Evolutionary conservation across 2,888 invertebrate genomes (phyloP), one percentile per base, ranked within the genome.

Genomic region (Molanna angustata): DNA sequence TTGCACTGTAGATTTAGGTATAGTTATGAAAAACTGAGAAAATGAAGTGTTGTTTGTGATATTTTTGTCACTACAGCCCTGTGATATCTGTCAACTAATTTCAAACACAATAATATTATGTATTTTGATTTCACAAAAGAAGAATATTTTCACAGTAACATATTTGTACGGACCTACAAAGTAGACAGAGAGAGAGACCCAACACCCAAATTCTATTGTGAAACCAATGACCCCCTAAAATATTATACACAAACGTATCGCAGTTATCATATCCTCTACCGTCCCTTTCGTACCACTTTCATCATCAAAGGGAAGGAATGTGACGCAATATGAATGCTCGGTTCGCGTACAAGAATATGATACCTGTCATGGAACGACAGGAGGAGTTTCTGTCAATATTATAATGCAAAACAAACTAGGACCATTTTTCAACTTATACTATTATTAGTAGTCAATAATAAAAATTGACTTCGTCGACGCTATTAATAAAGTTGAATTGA

Each of bases 71-170:
- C 27, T 47, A 7, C 47, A 27, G n/a, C 39, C 37, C 39, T 37
- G 47, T 13, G n/a, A n/a, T n/a, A 11, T 9, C 27, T 39, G 39
- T 18, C 47, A 37, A 20, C 44, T 48, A 48, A 52, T 52, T 48
- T 48, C 43, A 22, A n/a, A 48, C 33, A 52, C 43, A 42, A 48
- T 48, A 22, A 46, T 52, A 19, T n/a, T n/a, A n/a, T n/a, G n/a
- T 46, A 46, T 46, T 50, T 44, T 35, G 1, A 22, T 50, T 3
- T 27, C 41, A 52, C 52, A 52, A 52, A 35, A 32, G 41, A 13
- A 21, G 9, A 19, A 31, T 39, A 46, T 46, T 47, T 52, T 52
- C 45, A 39, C 46, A 39, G 40, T 42, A 42, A 21, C 49, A 47
- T 22, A 39, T 27, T 37, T 27, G 18, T 47, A 39, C 27, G 13